Conservation (phyloP, 2,113 vertebrate genomes). For the Natator depressus region DNA sequence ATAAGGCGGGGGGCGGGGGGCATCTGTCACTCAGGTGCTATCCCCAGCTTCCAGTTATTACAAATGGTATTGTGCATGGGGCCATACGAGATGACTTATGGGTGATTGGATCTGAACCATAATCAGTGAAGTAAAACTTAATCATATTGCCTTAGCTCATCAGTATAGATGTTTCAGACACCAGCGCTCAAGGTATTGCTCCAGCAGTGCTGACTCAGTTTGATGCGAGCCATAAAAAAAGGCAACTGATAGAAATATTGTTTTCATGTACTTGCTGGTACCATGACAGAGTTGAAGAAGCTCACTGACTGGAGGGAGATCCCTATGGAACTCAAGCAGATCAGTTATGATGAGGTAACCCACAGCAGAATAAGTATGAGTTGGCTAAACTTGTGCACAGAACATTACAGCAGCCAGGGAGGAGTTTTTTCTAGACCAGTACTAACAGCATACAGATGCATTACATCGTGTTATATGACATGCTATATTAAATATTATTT, state of each 20-base stretch:
- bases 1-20: not conserved
- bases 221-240: not conserved
- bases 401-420: not conserved
- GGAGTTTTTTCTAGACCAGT: not conserved
- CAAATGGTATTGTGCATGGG: not conserved
- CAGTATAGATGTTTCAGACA: not conserved
- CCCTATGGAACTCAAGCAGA: not conserved
- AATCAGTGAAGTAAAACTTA: not conserved
- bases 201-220: not conserved
- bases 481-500: not conserved
- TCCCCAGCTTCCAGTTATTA: not conserved
- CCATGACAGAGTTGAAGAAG: not conserved
- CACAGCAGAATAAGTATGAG: not conserved
- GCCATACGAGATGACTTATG: not conserved
- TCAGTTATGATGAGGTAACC: fast-evolving
- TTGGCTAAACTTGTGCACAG: not conserved
- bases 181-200: not conserved
- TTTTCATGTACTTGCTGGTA: not conserved
- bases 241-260: not conserved
- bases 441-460: not conserved
- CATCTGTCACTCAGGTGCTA: not conserved
- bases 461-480: not conserved
- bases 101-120: not conserved
- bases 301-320: fast-evolving
- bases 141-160: not conserved